Evolutionary conservation across 2,888 invertebrate genomes (phyloP), one percentile per base, ranked within the genome.

Genomic region (Philereme vetulata): DNA sequence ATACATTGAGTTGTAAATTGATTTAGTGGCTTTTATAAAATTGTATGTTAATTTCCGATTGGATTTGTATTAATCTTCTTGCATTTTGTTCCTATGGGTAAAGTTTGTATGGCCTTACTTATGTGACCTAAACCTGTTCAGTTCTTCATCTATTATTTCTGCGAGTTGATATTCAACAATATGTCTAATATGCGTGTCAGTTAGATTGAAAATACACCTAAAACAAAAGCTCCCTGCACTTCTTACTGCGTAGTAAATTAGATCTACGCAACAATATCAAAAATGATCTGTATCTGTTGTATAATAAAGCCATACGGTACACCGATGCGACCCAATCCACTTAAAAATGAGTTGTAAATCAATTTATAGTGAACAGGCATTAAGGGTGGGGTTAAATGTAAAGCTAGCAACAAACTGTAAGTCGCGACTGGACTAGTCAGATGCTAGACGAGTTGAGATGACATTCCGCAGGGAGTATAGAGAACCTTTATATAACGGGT

Each of bases 341-440:
- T n/a, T 49, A 59, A 62, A 62, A 67, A 67, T 65, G 55, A 56
- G 49, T 45, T 62, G 40, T 62, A 60, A 62, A 64, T 62, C 51
- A 60, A 59, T 62, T 62, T 80, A 70, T 66, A 78, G 72, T 70
- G 80, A 84, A 85, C 82, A 82, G 78, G 77, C 75, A 71, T 78
- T 81, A 77, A 72, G 70, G 73, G 72, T 65, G 80, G 76, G 81
- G 84, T 86, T 84, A 82, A 85, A 84, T 84, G 83, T 84, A 85
- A 86, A 86, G 85, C 21, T 21, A 2, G 21, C 21, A 21, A 21
- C 21, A 21, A 21, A 21, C 80, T 80, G 80, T 82, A 85, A 84
- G 80, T 75, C 76, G 74, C 80, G 79, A 74, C 38, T 21, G 21
- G 21, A 1, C 21, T 21, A 21, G 2, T 21, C 21, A 21, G 21